phyloP scores from a whole-genome alignment of 2,797 vertebrate species.

The Sphenodon punctatus region DNA sequence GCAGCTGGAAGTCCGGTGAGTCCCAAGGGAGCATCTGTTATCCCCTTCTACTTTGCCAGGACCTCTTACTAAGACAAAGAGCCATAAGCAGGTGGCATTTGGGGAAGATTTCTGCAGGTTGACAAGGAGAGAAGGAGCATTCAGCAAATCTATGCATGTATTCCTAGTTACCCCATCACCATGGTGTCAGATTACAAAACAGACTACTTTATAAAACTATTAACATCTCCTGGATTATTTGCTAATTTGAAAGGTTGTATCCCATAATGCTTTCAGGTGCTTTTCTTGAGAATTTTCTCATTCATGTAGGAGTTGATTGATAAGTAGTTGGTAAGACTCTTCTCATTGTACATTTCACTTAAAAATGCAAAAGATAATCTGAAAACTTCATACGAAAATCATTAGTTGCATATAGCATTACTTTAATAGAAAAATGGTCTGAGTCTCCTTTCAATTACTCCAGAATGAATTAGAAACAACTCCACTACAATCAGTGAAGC shows the following conservation, averaged over 20 bases:
- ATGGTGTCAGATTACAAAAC: neutral
- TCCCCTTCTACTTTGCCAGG: neutral
- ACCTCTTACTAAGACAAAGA: neutral
- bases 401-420: neutral
- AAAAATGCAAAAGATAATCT: neutral
- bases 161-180: neutral
- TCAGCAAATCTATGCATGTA: neutral
- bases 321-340: neutral
- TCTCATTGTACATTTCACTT: neutral
- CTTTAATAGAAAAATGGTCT: neutral
- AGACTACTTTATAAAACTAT: neutral
- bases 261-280: neutral
- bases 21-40: accelerated
- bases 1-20: neutral
- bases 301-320: neutral
- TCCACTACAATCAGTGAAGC: neutral
- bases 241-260: neutral
- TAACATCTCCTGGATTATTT: neutral
- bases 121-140: neutral
- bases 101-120: neutral
- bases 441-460: neutral
- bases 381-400: neutral
- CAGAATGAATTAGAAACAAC: neutral
- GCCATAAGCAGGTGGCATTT: accelerated
- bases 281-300: neutral